A percentile compares a stretch with the other conserved stretches of the same genome.
Conservation (phyloP, 2,888 invertebrate species). For the Helleia helle region DNA sequence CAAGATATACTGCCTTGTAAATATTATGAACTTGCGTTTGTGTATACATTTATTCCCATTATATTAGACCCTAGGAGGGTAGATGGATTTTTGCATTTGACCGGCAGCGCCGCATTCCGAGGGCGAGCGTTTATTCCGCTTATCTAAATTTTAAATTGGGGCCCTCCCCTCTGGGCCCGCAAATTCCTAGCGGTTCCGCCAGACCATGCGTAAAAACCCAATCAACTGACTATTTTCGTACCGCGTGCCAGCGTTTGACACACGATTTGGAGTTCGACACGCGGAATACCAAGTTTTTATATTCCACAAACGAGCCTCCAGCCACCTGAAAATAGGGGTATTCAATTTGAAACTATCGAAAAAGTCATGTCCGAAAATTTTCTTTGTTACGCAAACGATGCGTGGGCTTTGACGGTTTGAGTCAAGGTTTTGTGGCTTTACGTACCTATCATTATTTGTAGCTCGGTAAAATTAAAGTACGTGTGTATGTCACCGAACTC, state of each 20-base stretch:
- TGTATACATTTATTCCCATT: neutral
- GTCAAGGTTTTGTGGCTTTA: too few relatives aligned
- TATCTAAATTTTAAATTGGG: slow-evolving; percentile 65
- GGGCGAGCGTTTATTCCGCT: slow-evolving; percentile 55
- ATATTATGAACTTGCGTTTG: too few relatives aligned
- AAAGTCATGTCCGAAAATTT: neutral
- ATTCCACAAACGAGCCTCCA: slow-evolving; percentile 12
- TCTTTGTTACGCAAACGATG: too few relatives aligned
- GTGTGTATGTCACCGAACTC: too few relatives aligned
- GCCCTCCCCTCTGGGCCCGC: slow-evolving; percentile 16
- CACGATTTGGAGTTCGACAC: slow-evolving; percentile 43
- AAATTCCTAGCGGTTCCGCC: slow-evolving; percentile 55
- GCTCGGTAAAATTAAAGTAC: too few relatives aligned
- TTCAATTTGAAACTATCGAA: neutral
- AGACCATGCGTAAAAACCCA: slow-evolving; percentile 56
- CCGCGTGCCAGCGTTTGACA: slow-evolving; percentile 48
- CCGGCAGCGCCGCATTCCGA: slow-evolving; percentile 15
- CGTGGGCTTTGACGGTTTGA: too few relatives aligned
- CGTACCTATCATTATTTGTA: too few relatives aligned
- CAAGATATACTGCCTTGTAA: too few relatives aligned
- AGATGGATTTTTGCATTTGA: slow-evolving; percentile 1
- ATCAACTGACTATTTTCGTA: slow-evolving; percentile 51
- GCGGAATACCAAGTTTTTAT: slow-evolving; percentile 23
- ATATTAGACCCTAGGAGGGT: neutral
- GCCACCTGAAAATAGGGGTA: slow-evolving; percentile 10